Percentiles rank a stretch among this genome's conserved stretches.
Evolutionary conservation across 2,797 vertebrate species (phyloP).

Genomic region (Parauchenoglanis punctatus): DNA sequence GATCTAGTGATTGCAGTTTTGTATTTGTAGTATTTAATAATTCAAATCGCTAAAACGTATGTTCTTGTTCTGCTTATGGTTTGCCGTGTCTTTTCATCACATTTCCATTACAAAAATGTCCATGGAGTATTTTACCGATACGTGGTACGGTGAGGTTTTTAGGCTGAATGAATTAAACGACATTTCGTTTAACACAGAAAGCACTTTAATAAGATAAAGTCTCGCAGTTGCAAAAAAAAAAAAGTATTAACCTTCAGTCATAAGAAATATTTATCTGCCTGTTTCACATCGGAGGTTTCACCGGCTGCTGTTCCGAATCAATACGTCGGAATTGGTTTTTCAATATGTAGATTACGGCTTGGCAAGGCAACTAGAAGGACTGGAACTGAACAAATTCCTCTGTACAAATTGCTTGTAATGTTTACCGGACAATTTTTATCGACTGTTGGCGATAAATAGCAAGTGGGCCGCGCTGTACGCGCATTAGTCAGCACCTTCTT

Average conservation of each 20-base stretch:
- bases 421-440: neutral
- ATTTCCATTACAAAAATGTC: neutral
- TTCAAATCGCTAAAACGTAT: neutral
- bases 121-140: neutral
- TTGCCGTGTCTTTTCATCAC: neutral
- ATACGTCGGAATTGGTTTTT: neutral
- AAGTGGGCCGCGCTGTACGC: neutral
- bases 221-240: neutral
- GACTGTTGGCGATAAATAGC: neutral
- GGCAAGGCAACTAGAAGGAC: neutral
- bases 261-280: neutral
- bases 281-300: neutral
- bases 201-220: neutral
- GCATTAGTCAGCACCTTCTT: neutral
- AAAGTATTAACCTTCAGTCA: neutral
- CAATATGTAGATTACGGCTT: constrained; percentile 1
- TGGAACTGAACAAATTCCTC: neutral
- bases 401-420: neutral
- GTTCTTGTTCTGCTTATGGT: neutral
- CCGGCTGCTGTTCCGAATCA: neutral
- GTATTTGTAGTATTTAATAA: neutral
- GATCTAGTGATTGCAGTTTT: neutral
- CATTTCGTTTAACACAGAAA: neutral
- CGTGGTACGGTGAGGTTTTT: neutral
- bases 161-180: neutral